phyloP scores from a whole-genome alignment of 2,797 vertebrate genomes.

The Microcaecilia unicolor region DNA sequence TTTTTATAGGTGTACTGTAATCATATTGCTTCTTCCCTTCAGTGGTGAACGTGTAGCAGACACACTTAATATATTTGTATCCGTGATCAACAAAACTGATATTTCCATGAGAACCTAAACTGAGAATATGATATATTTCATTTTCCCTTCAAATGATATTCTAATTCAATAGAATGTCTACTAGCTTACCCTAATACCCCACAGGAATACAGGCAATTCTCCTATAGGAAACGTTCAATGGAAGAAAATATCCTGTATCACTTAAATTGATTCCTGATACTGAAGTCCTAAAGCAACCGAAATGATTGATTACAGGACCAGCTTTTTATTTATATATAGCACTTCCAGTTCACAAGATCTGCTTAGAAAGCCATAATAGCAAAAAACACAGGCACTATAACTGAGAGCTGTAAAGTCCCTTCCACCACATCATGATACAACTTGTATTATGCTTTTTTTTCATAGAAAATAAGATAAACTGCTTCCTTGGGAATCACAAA shows the following conservation, averaged over 20 bases:
- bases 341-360: constrained; percentile 20
- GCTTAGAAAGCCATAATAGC: constrained; percentile 13
- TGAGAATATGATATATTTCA: no score
- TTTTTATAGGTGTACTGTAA: no score
- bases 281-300: no score
- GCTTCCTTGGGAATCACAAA: neutral
- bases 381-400: constrained; percentile 11
- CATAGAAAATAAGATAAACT: constrained; percentile 7
- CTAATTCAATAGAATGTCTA: no score
- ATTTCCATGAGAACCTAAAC: no score
- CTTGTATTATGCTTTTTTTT: constrained; percentile 8
- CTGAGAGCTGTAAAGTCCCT: constrained; percentile 16
- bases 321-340: constrained; percentile 15
- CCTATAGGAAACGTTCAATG: accelerated
- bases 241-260: constrained; percentile 18
- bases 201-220: accelerated
- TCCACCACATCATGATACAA: constrained; percentile 13
- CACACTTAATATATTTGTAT: no score
- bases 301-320: constrained; percentile 21
- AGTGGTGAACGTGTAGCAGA: no score
- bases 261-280: constrained; percentile 22
- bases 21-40: no score
- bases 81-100: no score
- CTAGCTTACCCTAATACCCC: no score
- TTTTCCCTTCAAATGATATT: no score